These are phyloP conservation scores for Cryptoblepharus egeriae DNA, from an alignment of 2,797 vertebrate species.

Conservation along the genomic window DNA sequence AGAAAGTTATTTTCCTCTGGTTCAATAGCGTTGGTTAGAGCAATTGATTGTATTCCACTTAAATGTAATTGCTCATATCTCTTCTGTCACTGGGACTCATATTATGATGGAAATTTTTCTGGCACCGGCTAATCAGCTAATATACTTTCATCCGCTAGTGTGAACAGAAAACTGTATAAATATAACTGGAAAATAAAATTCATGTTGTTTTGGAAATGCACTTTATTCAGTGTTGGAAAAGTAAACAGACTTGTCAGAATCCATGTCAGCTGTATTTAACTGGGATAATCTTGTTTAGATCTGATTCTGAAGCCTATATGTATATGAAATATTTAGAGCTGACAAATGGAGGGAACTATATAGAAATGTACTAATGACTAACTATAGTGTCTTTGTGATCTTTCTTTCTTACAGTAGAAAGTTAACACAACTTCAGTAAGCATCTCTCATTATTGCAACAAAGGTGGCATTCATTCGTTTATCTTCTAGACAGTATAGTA, in stretches of 20 bases:
- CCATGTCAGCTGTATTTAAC: not conserved
- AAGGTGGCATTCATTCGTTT: not conserved
- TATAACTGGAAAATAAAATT: not conserved
- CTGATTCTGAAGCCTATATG: not conserved
- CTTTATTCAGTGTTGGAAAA: not conserved
- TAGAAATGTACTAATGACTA: no score
- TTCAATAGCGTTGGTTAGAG: not conserved
- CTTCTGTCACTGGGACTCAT: constrained; percentile 13
- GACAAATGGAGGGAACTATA: not conserved
- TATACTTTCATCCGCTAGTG: not conserved
- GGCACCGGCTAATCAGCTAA: constrained; percentile 19
- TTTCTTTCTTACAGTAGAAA: not conserved
- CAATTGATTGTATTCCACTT: constrained; percentile 10
- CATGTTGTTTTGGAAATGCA: not conserved
- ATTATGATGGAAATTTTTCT: not conserved
- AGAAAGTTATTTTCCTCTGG: not conserved
- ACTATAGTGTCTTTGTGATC: not conserved
- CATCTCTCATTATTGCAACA: not conserved
- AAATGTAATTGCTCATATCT: constrained; percentile 2
- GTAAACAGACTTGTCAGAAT: not conserved
- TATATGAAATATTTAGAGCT: not conserved
- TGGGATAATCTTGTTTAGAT: not conserved
- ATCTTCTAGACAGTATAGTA: no score
- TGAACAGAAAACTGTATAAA: not conserved
- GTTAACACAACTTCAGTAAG: not conserved